These are phyloP conservation scores for Microtus oregoni DNA, from an alignment of 2,113 vertebrate species.

Conservation along the genomic window DNA sequence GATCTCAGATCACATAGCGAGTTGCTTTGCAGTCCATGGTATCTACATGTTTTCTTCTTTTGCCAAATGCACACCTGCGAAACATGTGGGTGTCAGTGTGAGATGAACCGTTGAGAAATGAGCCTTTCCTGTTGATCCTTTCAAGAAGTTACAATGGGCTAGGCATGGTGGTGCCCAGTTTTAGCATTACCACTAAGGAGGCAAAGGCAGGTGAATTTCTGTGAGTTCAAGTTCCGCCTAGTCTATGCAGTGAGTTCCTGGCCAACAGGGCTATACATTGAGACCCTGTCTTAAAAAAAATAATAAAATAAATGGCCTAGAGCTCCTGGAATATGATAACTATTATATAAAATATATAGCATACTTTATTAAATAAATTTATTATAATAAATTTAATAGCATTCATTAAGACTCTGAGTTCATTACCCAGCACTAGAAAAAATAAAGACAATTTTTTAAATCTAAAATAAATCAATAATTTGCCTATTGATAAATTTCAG, in stretches of 20 bases:
- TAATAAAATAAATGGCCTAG: background rate
- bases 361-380: too few species aligned
- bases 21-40: background rate
- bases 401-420: background rate
- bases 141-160: background rate
- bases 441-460: background rate
- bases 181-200: background rate
- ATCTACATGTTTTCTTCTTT: background rate
- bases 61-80: slow-evolving; percentile 43
- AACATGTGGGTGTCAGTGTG: slow-evolving; percentile 14
- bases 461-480: slow-evolving; percentile 30
- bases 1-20: slow-evolving; percentile 4
- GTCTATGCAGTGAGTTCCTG: background rate
- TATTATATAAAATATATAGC: too few species aligned
- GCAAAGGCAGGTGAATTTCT: background rate
- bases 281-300: background rate
- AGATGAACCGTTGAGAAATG: slow-evolving; percentile 11
- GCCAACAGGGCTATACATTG: background rate
- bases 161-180: background rate
- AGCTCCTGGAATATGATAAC: too few species aligned
- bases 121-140: background rate
- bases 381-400: background rate
- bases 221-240: background rate
- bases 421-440: background rate
- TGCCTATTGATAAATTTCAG: slow-evolving; percentile 59